phyloP scores from a whole-genome alignment of 2,797 vertebrate genomes.

The Ceyx erithaca region DNA sequence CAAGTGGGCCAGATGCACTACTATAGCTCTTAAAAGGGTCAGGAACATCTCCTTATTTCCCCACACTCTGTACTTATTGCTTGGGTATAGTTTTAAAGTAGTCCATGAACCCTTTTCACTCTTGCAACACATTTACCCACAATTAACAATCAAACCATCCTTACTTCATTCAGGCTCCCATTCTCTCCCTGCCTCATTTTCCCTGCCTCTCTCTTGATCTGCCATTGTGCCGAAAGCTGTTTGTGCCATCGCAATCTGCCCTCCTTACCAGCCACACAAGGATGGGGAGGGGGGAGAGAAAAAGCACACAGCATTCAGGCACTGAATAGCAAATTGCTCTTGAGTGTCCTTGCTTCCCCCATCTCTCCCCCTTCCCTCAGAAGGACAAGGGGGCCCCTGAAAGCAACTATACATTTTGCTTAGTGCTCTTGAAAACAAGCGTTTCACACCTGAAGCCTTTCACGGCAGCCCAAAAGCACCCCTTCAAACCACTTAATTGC shows the following conservation, averaged over 20 bases:
- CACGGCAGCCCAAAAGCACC: slow-evolving; percentile 92
- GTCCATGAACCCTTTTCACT: slow-evolving; percentile 90
- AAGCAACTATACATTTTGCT: slow-evolving; percentile 96
- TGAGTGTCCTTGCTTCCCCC: slow-evolving; percentile 95
- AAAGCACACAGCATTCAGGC: slow-evolving; percentile 91
- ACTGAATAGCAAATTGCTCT: slow-evolving; percentile 99
- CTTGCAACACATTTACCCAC: slow-evolving; percentile 91
- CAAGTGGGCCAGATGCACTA: slow-evolving; percentile 81
- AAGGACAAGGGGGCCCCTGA: slow-evolving; percentile 92
- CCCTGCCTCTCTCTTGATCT: slow-evolving; percentile 89
- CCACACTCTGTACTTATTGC: slow-evolving; percentile 78
- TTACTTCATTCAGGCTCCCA: slow-evolving; percentile 83
- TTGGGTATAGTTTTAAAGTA: slow-evolving; percentile 87
- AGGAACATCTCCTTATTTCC: slow-evolving; percentile 77
- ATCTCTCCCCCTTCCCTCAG: slow-evolving; percentile 80
- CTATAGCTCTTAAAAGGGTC: slow-evolving; percentile 78
- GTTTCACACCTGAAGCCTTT: slow-evolving; percentile 99
- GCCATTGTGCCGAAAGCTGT: slow-evolving; percentile 91
- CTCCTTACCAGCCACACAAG: slow-evolving; percentile 87
- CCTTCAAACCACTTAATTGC: slow-evolving; percentile 99
- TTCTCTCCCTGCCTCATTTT: slow-evolving; percentile 86
- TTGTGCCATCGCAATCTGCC: slow-evolving; percentile 89
- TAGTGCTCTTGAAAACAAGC: slow-evolving; percentile 98
- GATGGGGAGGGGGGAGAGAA: slow-evolving; percentile 77
- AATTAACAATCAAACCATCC: slow-evolving; percentile 95